These are phyloP conservation scores for Melipona beecheii DNA, from an alignment of 2,888 invertebrate genomes.

Conservation along the genomic window DNA sequence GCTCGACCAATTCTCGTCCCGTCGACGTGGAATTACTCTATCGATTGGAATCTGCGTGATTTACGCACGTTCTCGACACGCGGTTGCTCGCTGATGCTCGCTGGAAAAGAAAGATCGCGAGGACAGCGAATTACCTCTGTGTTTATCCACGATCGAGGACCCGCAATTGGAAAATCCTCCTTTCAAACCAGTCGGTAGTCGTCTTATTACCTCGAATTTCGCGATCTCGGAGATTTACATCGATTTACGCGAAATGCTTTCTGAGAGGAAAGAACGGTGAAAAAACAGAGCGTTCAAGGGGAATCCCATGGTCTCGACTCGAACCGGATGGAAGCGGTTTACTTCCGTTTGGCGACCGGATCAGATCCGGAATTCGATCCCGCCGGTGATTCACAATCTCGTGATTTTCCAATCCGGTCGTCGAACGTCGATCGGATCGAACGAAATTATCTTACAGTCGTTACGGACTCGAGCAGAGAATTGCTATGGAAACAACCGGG, in stretches of 20 bases:
- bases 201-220: slow-evolving; percentile 14
- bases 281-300: background rate
- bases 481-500: slow-evolving; percentile 8
- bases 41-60: too few species aligned
- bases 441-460: background rate
- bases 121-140: slow-evolving; percentile 32
- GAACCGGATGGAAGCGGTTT: background rate
- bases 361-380: background rate
- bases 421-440: background rate
- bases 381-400: background rate
- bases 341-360: background rate
- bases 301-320: background rate
- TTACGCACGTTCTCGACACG: background rate
- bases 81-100: background rate
- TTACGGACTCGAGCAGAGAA: background rate
- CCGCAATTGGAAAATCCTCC: slow-evolving; percentile 22
- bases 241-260: background rate
- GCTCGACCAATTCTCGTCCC: background rate
- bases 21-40: background rate
- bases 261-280: background rate
- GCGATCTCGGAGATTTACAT: background rate
- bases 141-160: slow-evolving; percentile 10
- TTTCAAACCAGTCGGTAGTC: background rate
- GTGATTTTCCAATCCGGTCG: background rate
- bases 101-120: background rate